A percentile compares a stretch with the other conserved stretches of the same genome.
Evolutionary conservation across 2,888 invertebrate genomes (phyloP).

Genomic region (Malthinus flaveolus): DNA sequence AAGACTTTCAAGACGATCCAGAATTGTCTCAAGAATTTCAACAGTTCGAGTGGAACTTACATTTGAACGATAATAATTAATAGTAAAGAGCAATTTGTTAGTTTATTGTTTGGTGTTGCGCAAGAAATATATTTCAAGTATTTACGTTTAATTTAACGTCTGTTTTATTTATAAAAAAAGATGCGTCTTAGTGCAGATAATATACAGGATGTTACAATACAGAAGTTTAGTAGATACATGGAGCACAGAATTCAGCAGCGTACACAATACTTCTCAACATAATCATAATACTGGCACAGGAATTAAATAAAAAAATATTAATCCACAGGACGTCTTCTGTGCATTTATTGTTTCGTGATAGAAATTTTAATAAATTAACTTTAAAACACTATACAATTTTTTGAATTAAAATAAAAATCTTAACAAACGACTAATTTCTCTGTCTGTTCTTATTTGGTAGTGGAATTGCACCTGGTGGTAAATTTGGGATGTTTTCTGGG

Average conservation of each 20-base stretch:
- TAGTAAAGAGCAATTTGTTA: not conserved
- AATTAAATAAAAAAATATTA: slow-evolving; percentile 3
- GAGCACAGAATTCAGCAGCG: no score
- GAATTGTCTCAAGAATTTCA: slow-evolving; percentile 51
- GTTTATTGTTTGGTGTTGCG: no score
- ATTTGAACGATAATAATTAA: slow-evolving; percentile 35
- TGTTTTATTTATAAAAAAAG: no score
- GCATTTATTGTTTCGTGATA: slow-evolving; percentile 8
- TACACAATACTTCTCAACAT: not conserved
- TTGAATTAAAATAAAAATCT: not conserved
- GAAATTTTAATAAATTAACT: slow-evolving; percentile 14
- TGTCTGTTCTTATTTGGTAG: slow-evolving; percentile 45
- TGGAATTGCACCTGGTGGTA: slow-evolving; percentile 53
- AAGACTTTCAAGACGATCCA: slow-evolving; percentile 52
- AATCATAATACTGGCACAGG: slow-evolving; percentile 24
- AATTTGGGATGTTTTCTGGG: slow-evolving; percentile 50
- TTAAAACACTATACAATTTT: slow-evolving; percentile 9
- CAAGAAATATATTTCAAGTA: no score
- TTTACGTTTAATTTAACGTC: no score
- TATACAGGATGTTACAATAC: no score
- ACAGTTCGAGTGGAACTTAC: slow-evolving; percentile 45
- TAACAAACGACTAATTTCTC: slow-evolving; percentile 18
- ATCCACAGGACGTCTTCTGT: slow-evolving; percentile 7
- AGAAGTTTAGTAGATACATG: no score
- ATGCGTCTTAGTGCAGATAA: no score